phyloP scores from a whole-genome alignment of 2,797 vertebrate species.

The Poeciliopsis paucimaculata region DNA sequence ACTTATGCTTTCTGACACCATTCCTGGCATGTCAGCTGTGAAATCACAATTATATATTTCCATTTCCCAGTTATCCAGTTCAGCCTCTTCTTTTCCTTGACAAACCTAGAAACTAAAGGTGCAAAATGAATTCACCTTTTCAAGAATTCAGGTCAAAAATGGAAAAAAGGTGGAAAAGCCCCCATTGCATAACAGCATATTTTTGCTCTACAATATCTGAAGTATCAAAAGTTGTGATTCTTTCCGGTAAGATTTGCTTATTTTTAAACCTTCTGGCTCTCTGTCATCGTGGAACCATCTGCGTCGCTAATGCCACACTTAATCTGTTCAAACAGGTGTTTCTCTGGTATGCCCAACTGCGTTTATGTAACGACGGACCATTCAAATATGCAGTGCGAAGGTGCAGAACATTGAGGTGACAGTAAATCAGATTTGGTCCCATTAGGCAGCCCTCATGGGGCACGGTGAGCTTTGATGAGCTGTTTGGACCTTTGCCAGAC shows the following conservation, averaged over 20 bases:
- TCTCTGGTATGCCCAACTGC: slow-evolving; percentile 26
- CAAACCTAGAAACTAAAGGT: neutral
- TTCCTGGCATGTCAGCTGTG: too few relatives aligned
- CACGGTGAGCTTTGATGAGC: slow-evolving; percentile 56
- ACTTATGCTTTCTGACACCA: too few relatives aligned
- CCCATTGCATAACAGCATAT: neutral
- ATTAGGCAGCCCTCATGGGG: slow-evolving; percentile 42
- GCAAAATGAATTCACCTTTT: neutral
- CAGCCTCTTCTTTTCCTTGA: neutral
- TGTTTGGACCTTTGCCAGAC: slow-evolving; percentile 59
- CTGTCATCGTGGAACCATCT: neutral
- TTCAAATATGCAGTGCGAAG: slow-evolving; percentile 36
- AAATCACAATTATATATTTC: neutral
- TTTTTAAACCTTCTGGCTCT: neutral
- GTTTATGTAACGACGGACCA: slow-evolving; percentile 32
- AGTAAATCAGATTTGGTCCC: slow-evolving; percentile 61
- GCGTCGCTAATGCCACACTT: slow-evolving; percentile 21
- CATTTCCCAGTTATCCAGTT: neutral
- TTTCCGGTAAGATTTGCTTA: neutral
- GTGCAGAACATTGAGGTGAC: slow-evolving; percentile 47
- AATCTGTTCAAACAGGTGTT: slow-evolving; percentile 53
- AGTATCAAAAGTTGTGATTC: slow-evolving; percentile 2
- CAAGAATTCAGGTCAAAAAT: neutral
- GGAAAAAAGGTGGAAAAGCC: neutral
- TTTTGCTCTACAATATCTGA: neutral